phyloP scores from a whole-genome alignment of 2,888 invertebrate species.

The Orthonevra nobilis region DNA sequence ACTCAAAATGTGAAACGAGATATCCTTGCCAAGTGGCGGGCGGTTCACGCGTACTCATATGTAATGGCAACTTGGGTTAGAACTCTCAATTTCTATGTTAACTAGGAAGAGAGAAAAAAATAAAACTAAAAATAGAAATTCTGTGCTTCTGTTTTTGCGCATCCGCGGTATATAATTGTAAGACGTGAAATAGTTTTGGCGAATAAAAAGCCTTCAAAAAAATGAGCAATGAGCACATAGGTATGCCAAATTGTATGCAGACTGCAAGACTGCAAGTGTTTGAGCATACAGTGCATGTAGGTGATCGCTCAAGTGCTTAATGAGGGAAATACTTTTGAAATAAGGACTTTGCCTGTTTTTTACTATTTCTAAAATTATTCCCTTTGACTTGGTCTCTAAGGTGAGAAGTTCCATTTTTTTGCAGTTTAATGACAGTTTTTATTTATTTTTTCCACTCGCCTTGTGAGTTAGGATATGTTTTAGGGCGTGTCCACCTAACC shows the following conservation, averaged over 20 bases:
- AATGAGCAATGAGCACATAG: slow-evolving; percentile 60
- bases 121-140: neutral
- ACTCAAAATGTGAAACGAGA: slow-evolving; percentile 1
- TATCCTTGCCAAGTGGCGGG: slow-evolving; percentile 13
- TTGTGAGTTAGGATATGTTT: slow-evolving; percentile 31
- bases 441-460: slow-evolving; percentile 3
- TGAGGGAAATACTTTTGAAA: slow-evolving; percentile 69
- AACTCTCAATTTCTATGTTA: slow-evolving; percentile 52
- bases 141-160: slow-evolving; percentile 41
- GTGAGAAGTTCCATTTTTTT: slow-evolving; percentile 54
- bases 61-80: slow-evolving; percentile 50
- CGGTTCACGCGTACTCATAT: slow-evolving; percentile 18
- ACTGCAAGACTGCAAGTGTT: too few relatives aligned
- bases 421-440: slow-evolving; percentile 30
- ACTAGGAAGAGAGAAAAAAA: slow-evolving; percentile 27
- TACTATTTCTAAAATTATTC: slow-evolving; percentile 36
- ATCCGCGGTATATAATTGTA: slow-evolving; percentile 56
- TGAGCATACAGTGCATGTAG: slow-evolving; percentile 33
- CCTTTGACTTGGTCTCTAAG: slow-evolving; percentile 53
- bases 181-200: slow-evolving; percentile 55
- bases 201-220: slow-evolving; percentile 22
- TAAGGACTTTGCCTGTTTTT: slow-evolving; percentile 45
- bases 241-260: neutral
- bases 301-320: slow-evolving; percentile 68
- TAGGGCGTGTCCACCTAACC: slow-evolving; percentile 41